A percentile compares a stretch with the other conserved stretches of the same genome.
Conservation (phyloP, 1,140 invertebrate species). For the Globodera ellingtonae region DNA sequence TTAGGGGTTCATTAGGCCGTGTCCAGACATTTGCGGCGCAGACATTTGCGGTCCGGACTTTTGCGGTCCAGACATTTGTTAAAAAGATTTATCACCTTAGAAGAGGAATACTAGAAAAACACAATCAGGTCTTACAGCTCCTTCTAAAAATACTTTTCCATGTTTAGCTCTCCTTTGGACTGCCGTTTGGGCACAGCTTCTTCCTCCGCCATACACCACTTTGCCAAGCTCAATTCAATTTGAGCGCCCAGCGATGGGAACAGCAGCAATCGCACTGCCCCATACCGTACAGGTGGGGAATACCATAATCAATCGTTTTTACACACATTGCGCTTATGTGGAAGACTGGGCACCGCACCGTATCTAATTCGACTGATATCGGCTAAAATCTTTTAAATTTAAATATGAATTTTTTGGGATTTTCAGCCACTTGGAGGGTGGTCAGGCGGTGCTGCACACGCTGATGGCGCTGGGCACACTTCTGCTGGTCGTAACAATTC, state of each 20-base stretch:
- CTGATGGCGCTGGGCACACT: slow-evolving; percentile 42
- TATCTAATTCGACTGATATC: background rate
- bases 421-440: slow-evolving; percentile 31
- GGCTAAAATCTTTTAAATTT: background rate
- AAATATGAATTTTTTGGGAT: background rate
- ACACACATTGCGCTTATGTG: too few relatives aligned
- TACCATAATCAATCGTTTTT: too few relatives aligned
- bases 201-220: slow-evolving; percentile 49
- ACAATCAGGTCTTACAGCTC: too few relatives aligned
- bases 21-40: too few relatives aligned
- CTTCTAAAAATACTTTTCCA: too few relatives aligned
- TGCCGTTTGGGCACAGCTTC: slow-evolving; percentile 51
- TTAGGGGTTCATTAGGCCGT: too few relatives aligned
- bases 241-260: slow-evolving; percentile 42
- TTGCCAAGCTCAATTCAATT: slow-evolving; percentile 47
- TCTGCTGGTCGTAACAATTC: slow-evolving; percentile 24
- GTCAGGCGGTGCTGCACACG: slow-evolving; percentile 40
- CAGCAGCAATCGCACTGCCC: slow-evolving; percentile 34
- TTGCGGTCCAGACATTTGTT: too few relatives aligned
- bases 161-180: slow-evolving; percentile 40
- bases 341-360: too few relatives aligned
- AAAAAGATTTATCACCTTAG: too few relatives aligned
- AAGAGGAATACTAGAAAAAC: too few relatives aligned
- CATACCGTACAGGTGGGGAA: slow-evolving; percentile 22
- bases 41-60: too few relatives aligned